A percentile compares a stretch with the other conserved stretches of the same genome.
Evolutionary conservation across 2,113 vertebrate genomes (phyloP).

Genomic region (Trachemys scripta): DNA sequence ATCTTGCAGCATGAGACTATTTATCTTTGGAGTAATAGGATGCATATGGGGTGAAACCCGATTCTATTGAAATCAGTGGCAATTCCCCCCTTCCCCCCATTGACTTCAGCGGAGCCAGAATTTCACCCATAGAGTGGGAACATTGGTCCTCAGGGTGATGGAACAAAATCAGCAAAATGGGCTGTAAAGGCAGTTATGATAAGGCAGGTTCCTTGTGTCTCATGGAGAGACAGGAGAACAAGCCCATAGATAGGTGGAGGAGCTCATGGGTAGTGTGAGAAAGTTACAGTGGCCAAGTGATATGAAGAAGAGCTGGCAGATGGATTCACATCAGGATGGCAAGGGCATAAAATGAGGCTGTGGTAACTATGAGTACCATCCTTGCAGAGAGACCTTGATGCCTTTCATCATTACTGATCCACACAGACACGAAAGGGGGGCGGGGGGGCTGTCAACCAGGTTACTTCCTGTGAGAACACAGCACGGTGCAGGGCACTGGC

Average conservation of each 20-base stretch:
- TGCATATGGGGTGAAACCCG: neutral
- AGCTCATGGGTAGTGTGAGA: neutral
- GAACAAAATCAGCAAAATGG: neutral
- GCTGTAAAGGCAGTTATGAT: neutral
- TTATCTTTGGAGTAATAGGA: constrained; percentile 19
- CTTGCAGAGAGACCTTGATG: neutral
- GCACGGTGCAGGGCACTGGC: constrained; percentile 20
- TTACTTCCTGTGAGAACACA: constrained; percentile 36
- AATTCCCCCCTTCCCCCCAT: neutral
- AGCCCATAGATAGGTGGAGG: neutral
- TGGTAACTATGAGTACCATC: neutral
- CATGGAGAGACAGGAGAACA: neutral
- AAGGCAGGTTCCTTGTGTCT: accelerated
- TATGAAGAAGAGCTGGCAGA: constrained; percentile 13
- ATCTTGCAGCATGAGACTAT: neutral
- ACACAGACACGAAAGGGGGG: neutral
- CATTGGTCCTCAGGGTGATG: neutral
- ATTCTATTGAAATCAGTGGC: neutral
- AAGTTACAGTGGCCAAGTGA: neutral
- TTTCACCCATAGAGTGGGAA: neutral
- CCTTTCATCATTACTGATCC: constrained; percentile 29
- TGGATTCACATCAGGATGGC: neutral
- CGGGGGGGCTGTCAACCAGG: constrained; percentile 3
- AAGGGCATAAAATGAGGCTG: neutral
- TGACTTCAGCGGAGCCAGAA: neutral